These are phyloP conservation scores for Neoscelio sp. DNA, from an alignment of 2,888 invertebrate species.

Conservation along the genomic window DNA sequence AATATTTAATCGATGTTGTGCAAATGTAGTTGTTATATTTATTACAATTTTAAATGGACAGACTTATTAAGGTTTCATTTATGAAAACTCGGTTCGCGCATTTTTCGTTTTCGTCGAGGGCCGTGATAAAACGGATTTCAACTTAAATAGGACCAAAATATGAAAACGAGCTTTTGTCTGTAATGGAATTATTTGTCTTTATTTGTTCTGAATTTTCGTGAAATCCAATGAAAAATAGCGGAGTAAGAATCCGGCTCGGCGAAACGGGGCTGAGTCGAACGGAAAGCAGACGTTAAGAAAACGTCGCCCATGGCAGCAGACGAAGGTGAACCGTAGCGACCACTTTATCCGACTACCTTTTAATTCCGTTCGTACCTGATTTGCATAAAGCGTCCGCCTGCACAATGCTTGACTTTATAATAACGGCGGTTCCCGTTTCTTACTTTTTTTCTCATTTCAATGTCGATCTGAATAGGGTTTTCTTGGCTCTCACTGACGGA, in stretches of 20 bases:
- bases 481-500: constrained; percentile 15
- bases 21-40: no score
- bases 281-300: constrained; percentile 68
- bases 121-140: constrained; percentile 6
- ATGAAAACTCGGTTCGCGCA: no score
- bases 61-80: no score
- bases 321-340: constrained; percentile 74
- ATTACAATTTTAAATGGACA: no score
- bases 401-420: constrained; percentile 68
- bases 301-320: constrained; percentile 65
- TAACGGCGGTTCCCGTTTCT: constrained; percentile 62
- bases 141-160: constrained; percentile 32
- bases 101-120: no score
- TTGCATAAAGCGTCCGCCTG: constrained; percentile 74
- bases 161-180: constrained; percentile 33
- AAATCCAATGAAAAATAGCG: constrained; percentile 42
- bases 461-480: constrained; percentile 49
- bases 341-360: constrained; percentile 76
- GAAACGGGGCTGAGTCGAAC: constrained; percentile 52
- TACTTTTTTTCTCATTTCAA: constrained; percentile 55
- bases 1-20: no score
- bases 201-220: constrained; percentile 34
- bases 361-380: constrained; percentile 77
- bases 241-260: constrained; percentile 29
- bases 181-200: constrained; percentile 33